These are phyloP conservation scores for Oreotrochilus melanogaster DNA, from an alignment of 2,113 vertebrate genomes.

Conservation along the genomic window DNA sequence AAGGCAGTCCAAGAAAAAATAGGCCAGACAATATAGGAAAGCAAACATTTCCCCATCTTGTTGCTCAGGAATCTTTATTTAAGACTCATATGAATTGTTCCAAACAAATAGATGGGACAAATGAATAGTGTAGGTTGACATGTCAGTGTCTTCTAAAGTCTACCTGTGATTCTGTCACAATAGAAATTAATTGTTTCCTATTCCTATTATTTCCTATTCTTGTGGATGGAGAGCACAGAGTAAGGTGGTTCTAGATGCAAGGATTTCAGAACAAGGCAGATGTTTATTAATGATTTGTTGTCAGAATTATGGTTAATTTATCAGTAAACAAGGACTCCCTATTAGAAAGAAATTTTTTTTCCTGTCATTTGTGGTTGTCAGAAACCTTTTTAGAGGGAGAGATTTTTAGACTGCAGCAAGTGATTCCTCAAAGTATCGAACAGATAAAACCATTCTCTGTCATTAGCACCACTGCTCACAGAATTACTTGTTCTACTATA, in stretches of 20 bases:
- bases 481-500: background rate
- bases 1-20: conserved; percentile 17
- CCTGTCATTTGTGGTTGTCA: background rate
- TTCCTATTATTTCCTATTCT: background rate
- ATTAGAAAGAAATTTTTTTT: background rate
- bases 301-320: background rate
- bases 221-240: background rate
- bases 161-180: background rate
- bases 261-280: background rate
- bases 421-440: background rate
- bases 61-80: background rate
- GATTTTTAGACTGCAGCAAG: background rate
- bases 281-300: background rate
- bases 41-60: background rate
- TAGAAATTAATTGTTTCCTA: background rate
- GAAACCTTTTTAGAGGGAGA: background rate
- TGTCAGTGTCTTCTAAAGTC: background rate
- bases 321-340: background rate
- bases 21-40: background rate
- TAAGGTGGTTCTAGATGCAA: background rate
- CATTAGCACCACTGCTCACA: background rate
- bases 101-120: background rate
- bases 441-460: background rate
- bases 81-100: background rate
- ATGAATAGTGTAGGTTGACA: background rate